Conservation (phyloP, 2,797 vertebrate species). For the Chloroceryle inda region DNA sequence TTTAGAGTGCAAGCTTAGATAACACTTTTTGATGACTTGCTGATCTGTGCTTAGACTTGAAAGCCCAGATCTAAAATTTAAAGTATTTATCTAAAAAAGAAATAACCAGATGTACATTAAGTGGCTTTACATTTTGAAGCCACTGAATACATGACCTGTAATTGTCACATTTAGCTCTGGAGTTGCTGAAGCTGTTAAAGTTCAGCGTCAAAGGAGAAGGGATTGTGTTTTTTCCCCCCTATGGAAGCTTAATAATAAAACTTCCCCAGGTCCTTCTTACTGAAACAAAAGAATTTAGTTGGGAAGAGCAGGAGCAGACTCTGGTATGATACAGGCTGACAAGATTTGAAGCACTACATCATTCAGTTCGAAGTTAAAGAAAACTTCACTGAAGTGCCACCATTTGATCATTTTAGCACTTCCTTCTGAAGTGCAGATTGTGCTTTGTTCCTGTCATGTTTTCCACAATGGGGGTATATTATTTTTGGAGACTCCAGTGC, state of each 20-base stretch:
- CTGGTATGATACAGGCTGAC: neutral
- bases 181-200: neutral
- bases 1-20: neutral
- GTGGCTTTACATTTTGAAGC: neutral
- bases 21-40: neutral
- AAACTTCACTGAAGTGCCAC: neutral
- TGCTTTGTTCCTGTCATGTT: neutral
- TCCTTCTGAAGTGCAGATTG: neutral
- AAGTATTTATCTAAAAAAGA: neutral
- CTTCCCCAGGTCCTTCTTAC: neutral
- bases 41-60: neutral
- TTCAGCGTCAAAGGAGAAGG: neutral
- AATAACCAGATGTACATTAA: neutral
- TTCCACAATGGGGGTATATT: neutral
- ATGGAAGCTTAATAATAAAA: slow-evolving; percentile 34
- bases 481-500: neutral
- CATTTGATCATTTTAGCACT: neutral
- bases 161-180: neutral
- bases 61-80: neutral
- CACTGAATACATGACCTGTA: neutral
- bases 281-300: neutral
- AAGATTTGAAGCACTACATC: neutral
- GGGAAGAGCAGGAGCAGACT: neutral
- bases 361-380: neutral
- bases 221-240: neutral